Conservation (phyloP, 2,797 vertebrate genomes). For the Dryobates pubescens region DNA sequence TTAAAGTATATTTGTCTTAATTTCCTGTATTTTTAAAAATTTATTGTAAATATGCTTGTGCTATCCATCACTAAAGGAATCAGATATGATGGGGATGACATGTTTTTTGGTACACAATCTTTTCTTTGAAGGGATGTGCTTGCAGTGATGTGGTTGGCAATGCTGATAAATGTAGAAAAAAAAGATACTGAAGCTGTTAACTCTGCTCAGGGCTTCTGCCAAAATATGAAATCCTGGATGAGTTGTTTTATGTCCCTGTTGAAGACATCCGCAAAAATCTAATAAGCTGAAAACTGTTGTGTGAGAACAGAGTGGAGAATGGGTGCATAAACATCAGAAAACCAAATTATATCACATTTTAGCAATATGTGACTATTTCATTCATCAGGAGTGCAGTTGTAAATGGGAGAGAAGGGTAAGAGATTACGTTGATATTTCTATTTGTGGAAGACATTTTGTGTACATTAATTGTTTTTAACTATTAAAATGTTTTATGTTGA, state of each 20-base stretch:
- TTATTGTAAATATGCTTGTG: background rate
- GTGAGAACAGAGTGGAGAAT: background rate
- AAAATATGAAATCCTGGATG: background rate
- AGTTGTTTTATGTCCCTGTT: background rate
- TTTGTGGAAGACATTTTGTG: background rate
- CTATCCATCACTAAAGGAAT: background rate
- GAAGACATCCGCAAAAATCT: background rate
- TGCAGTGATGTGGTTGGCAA: background rate
- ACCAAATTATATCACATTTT: background rate
- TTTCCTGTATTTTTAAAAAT: background rate
- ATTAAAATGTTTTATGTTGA: slow-evolving; percentile 15
- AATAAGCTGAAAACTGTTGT: background rate
- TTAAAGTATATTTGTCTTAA: background rate
- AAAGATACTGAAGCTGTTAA: background rate
- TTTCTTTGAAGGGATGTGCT: background rate
- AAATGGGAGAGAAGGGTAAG: background rate
- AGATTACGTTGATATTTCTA: background rate
- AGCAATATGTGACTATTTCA: background rate
- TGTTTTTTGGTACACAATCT: background rate
- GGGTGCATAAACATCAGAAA: background rate
- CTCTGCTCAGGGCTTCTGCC: background rate
- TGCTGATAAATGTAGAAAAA: background rate
- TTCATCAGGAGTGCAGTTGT: background rate
- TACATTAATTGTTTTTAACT: background rate
- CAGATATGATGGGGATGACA: background rate